Evolutionary conservation across 2,888 invertebrate genomes (phyloP).

Genomic region (Priocnemis perturbator): DNA sequence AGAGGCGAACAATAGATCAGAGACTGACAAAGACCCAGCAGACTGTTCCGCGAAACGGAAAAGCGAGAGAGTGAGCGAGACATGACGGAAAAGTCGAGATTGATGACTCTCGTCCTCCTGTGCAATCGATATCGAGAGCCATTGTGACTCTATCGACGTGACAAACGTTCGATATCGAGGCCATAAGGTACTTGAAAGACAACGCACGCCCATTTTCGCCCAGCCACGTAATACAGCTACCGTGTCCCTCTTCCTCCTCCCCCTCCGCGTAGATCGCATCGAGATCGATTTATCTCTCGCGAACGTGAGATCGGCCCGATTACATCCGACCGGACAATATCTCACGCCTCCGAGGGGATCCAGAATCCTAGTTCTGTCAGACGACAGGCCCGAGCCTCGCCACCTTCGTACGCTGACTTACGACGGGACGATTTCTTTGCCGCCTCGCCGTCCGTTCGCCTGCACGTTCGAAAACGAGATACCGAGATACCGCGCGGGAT

Average conservation of each 20-base stretch:
- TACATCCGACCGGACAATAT: slow-evolving; percentile 9
- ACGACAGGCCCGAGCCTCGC: not conserved
- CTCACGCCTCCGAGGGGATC: slow-evolving; percentile 16
- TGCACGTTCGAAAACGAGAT: slow-evolving; percentile 1
- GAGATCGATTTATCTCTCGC: slow-evolving; percentile 18
- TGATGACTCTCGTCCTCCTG: no score
- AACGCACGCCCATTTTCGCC: not conserved
- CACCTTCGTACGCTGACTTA: not conserved
- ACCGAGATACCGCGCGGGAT: not conserved
- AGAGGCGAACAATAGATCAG: no score
- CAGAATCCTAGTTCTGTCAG: slow-evolving; percentile 13
- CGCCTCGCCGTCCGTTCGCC: no score
- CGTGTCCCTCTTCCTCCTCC: slow-evolving; percentile 12
- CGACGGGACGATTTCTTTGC: not conserved
- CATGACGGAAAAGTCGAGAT: no score
- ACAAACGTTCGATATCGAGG: slow-evolving; percentile 17
- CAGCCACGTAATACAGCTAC: slow-evolving; percentile 1
- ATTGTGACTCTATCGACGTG: slow-evolving; percentile 40
- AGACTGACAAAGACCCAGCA: not conserved
- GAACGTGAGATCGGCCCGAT: slow-evolving; percentile 13
- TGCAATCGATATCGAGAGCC: slow-evolving; percentile 14
- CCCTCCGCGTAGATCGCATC: slow-evolving; percentile 11
- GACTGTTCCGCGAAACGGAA: not conserved
- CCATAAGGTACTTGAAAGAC: slow-evolving; percentile 20
- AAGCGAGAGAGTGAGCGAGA: not conserved